Evolutionary conservation across 1,140 invertebrate species (phyloP).

Genomic region (Penaeus vannamei): DNA sequence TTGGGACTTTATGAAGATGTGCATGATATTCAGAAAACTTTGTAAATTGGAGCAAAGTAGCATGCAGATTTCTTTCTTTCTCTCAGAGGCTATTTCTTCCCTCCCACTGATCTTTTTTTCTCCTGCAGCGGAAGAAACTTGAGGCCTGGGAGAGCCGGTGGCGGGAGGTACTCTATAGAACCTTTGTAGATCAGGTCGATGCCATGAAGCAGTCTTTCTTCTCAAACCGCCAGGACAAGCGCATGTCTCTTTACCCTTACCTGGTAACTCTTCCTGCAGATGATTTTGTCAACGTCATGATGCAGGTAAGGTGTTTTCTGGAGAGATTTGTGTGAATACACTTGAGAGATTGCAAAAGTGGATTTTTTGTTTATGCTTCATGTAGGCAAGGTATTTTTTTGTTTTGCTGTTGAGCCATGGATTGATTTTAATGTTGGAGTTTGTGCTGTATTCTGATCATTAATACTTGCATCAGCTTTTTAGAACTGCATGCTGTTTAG

Average conservation of each 20-base stretch:
- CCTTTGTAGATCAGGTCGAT: slow-evolving; percentile 80
- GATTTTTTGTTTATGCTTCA: no score
- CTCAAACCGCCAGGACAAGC: slow-evolving; percentile 70
- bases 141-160: slow-evolving; percentile 79
- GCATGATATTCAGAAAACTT: no score
- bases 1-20: no score
- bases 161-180: slow-evolving; percentile 76
- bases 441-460: no score
- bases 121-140: slow-evolving; percentile 75
- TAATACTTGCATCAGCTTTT: no score
- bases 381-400: no score
- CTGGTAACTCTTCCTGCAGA: slow-evolving; percentile 79
- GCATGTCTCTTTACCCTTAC: slow-evolving; percentile 82
- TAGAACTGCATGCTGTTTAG: no score
- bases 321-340: not conserved
- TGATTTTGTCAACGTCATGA: slow-evolving; percentile 73
- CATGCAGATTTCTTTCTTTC: not conserved
- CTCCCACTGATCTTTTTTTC: not conserved
- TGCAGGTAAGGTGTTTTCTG: not conserved
- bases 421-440: no score
- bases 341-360: no score
- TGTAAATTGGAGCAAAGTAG: no score
- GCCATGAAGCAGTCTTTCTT: slow-evolving; percentile 75
- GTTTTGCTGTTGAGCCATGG: no score
- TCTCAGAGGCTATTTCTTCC: not conserved